Base-by-base conservation (phyloP, 2,113 vertebrate genomes). In the Nothocercus nigrocapillus region DNA sequence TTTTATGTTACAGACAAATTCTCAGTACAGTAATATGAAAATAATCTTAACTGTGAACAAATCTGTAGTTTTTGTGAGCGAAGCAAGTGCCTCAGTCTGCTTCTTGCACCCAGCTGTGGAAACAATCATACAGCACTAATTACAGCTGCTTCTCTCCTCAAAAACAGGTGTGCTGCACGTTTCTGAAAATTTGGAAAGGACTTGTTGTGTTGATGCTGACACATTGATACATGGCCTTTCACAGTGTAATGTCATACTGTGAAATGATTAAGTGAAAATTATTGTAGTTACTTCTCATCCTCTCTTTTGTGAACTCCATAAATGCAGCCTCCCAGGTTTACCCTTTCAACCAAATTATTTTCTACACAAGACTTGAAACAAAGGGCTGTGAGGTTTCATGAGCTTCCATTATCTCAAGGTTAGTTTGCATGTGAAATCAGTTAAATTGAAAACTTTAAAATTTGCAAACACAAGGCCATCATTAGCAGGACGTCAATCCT, bases 1-100 rank as follows among this genome's bases (percentile, higher is more conserved):
- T 90, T 96, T 82, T 93, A 54, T 73, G 19, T 87, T 93, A 72
- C 81, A 92, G 81, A 78, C 73, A 69, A 86, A 93, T 15, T 74
- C 85, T 90, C 83, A 67, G 66, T 1, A 17, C 88, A 94, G 59
- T 44, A 47, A 70, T 87, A 79, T 7, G 40, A 90, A 95, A 90
- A 94, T 73, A 64, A 73, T 2, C 16, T 45, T 79, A 94, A 90
- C 58, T 21, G 63, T 93, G 94, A 94, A 73, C 24, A 95, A 89
- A 88, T 94, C 45, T 72, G 45, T 61, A 87, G 62, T 62, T 82
- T 62, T 79, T 82, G 77, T 88, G 81, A 95, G 75, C 22, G 77
- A 87, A 45, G 30, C 74, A 68, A 68, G 16, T 6, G 0, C 58
- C 62, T 34, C 22, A 72, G 34, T 88, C 73, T 93, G 42, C 34